Evolutionary conservation across 2,888 invertebrate genomes (phyloP).

Genomic region (Heliconius sara): DNA sequence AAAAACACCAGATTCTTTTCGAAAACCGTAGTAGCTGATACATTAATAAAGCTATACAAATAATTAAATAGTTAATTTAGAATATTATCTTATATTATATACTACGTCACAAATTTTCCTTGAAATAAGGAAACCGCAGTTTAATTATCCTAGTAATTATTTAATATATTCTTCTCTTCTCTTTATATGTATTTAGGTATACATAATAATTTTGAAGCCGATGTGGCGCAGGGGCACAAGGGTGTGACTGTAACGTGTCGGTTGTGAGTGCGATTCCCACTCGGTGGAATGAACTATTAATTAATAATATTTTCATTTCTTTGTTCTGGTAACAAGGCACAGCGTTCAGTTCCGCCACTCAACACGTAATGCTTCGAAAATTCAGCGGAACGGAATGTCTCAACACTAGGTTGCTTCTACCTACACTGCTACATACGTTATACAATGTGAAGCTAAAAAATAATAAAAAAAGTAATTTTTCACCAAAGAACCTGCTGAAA

Average conservation of each 20-base stretch:
- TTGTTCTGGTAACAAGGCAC: too few species aligned
- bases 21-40: background rate
- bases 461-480: conserved; percentile 33
- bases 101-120: background rate
- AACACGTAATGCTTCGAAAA: too few species aligned
- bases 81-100: background rate
- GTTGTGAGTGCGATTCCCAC: too few species aligned
- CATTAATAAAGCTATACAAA: too few species aligned
- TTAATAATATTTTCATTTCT: too few species aligned
- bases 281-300: too few species aligned
- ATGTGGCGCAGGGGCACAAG: too few species aligned
- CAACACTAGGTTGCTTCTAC: background rate
- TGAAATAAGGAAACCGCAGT: background rate
- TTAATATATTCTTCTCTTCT: too few species aligned
- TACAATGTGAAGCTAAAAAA: background rate
- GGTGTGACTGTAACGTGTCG: too few species aligned
- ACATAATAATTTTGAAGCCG: background rate
- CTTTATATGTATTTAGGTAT: background rate
- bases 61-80: background rate
- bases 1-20: background rate
- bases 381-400: background rate
- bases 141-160: too few species aligned
- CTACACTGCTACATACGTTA: background rate
- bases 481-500: conserved; percentile 46
- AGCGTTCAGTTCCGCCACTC: too few species aligned